Conservation (phyloP, 92 coral and sea anemone genomes). For the Porites cylindrica region DNA sequence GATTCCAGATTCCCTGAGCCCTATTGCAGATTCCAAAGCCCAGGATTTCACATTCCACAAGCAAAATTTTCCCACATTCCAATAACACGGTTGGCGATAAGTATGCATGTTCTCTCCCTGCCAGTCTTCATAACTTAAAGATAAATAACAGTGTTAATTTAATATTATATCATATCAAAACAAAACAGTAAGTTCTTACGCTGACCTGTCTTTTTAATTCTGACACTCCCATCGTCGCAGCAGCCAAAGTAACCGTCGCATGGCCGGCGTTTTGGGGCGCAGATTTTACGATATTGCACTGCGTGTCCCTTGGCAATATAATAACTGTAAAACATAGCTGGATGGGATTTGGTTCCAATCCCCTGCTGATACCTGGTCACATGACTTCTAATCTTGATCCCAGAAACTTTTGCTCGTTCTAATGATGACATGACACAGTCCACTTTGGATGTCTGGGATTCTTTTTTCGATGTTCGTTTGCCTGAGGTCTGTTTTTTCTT, state of each 20-base stretch:
- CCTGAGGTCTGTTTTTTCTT: constrained; percentile 37
- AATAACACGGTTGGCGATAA: no score
- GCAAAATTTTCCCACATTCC: no score
- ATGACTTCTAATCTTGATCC: constrained; percentile 45
- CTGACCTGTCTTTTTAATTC: constrained; percentile 51
- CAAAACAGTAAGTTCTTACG: background rate
- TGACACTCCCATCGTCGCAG: constrained; percentile 65
- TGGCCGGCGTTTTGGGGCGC: constrained; percentile 73
- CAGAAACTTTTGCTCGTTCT: constrained; percentile 56
- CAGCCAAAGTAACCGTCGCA: constrained; percentile 93
- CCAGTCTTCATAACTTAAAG: no score
- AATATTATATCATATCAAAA: no score
- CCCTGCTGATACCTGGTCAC: constrained; percentile 20
- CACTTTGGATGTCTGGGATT: constrained; percentile 32
- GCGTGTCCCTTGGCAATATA: constrained; percentile 68
- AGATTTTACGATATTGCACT: constrained; percentile 66
- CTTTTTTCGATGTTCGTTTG: constrained; percentile 20
- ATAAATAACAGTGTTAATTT: no score
- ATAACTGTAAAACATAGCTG: constrained; percentile 79
- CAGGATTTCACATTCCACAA: no score
- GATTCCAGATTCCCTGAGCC: no score
- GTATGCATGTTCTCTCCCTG: no score
- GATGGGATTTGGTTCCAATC: constrained; percentile 68
- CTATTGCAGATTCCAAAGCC: no score
- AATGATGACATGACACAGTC: constrained; percentile 68